These are phyloP conservation scores for Zelostemma sp. DNA, from an alignment of 1,140 invertebrate genomes.

Conservation along the genomic window DNA sequence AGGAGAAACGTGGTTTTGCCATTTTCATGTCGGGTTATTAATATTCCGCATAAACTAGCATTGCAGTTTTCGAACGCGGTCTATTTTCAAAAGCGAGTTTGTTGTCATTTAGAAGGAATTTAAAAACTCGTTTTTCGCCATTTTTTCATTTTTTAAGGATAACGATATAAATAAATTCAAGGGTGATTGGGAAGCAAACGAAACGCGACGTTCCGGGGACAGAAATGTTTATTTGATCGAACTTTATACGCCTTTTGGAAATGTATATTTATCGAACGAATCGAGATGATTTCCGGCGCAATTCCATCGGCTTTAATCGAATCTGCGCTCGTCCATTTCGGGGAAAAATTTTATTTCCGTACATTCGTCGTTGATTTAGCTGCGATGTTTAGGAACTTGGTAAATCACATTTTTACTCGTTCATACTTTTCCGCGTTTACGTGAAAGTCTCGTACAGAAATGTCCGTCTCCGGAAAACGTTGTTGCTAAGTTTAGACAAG, in stretches of 20 bases:
- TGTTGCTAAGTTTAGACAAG: conserved; percentile 56
- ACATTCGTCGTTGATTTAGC: too few relatives aligned
- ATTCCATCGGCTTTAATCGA: too few relatives aligned
- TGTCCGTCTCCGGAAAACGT: conserved; percentile 15
- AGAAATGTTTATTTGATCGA: neutral
- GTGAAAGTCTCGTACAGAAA: neutral
- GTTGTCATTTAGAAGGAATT: too few relatives aligned
- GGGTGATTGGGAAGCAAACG: neutral
- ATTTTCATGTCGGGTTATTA: too few relatives aligned
- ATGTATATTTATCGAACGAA: neutral
- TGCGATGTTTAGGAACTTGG: too few relatives aligned
- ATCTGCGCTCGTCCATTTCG: too few relatives aligned
- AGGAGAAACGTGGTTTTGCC: too few relatives aligned
- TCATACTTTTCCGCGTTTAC: neutral
- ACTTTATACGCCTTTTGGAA: neutral
- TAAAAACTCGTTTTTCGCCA: neutral
- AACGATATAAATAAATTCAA: neutral
- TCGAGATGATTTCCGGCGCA: neutral
- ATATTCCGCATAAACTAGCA: too few relatives aligned
- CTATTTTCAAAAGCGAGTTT: too few relatives aligned
- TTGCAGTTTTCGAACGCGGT: too few relatives aligned
- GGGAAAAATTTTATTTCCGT: too few relatives aligned
- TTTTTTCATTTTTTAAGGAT: neutral
- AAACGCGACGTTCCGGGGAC: neutral
- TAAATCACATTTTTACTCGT: too few relatives aligned